Percentiles rank a stretch among this genome's conserved stretches.
Conservation (phyloP, 1,140 invertebrate genomes). For the Achroia grisella region DNA sequence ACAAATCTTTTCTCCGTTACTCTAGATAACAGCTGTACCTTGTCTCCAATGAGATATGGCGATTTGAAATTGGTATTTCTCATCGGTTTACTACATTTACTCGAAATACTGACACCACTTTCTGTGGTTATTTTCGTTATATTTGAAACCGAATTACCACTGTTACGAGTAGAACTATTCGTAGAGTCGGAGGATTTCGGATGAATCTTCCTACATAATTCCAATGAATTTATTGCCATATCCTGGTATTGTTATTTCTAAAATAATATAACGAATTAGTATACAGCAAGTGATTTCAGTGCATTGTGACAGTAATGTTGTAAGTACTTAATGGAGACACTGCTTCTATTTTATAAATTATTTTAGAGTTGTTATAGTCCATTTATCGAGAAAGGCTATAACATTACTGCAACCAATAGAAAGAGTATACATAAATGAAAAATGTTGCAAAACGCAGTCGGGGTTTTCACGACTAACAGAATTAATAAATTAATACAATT, state of each 20-base stretch:
- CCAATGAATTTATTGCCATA: conserved; percentile 40
- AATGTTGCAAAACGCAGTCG: too few species aligned
- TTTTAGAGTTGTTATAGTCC: too few species aligned
- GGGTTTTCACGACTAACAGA: too few species aligned
- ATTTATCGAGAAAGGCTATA: too few species aligned
- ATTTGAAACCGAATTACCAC: background rate
- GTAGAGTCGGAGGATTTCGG: conserved; percentile 14
- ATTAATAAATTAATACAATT: too few species aligned
- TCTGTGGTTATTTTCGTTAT: conserved; percentile 22
- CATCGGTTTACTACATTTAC: conserved; percentile 12
- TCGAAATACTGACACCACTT: conserved; percentile 15
- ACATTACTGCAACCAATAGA: too few species aligned
- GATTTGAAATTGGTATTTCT: conserved; percentile 20
- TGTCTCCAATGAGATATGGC: conserved; percentile 36
- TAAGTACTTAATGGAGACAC: too few species aligned
- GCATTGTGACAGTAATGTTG: too few species aligned
- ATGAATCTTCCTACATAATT: conserved; percentile 14
- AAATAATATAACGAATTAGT: too few species aligned
- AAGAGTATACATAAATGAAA: too few species aligned
- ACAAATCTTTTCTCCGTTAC: conserved; percentile 33
- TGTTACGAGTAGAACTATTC: conserved; percentile 13
- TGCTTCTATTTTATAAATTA: too few species aligned
- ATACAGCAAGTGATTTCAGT: background rate
- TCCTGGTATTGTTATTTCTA: background rate
- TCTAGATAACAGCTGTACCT: conserved; percentile 31